A percentile compares a stretch with the other conserved stretches of the same genome.
These are phyloP conservation scores for Hypolimnas misippus DNA, from an alignment of 2,888 invertebrate species.

Conservation along the genomic window DNA sequence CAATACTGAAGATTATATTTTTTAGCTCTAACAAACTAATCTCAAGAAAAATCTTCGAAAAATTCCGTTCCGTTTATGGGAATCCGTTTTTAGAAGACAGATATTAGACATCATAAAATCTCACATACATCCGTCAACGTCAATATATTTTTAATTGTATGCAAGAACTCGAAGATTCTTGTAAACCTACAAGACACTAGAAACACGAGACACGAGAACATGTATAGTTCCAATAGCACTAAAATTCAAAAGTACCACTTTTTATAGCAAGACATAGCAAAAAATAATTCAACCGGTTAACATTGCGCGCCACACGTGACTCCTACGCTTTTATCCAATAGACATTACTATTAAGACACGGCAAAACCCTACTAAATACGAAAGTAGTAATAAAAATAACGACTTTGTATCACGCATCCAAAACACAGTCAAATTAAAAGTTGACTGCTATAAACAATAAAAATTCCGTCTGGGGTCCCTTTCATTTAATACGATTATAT, in stretches of 20 bases:
- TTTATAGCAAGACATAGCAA: constrained; percentile 3
- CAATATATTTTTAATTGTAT: too few relatives aligned
- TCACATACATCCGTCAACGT: too few relatives aligned
- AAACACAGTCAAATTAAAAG: constrained; percentile 82
- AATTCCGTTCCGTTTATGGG: too few relatives aligned
- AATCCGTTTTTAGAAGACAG: too few relatives aligned
- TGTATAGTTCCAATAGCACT: background rate
- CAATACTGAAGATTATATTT: too few relatives aligned
- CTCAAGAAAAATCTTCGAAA: too few relatives aligned
- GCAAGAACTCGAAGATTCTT: too few relatives aligned
- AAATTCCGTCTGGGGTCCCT: constrained; percentile 69
- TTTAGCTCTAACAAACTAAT: too few relatives aligned
- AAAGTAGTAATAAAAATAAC: constrained; percentile 72
- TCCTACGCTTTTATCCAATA: constrained; percentile 14
- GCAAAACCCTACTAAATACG: constrained; percentile 68
- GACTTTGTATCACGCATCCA: constrained; percentile 75
- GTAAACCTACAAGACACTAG: too few relatives aligned
- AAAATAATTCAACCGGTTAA: constrained; percentile 9
- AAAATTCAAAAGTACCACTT: background rate
- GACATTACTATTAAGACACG: constrained; percentile 75
- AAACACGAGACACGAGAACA: too few relatives aligned
- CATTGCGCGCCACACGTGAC: constrained; percentile 13
- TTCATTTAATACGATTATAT: constrained; percentile 58
- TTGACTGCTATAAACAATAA: constrained; percentile 81
- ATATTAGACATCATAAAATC: too few relatives aligned